phyloP scores from a whole-genome alignment of 2,888 invertebrate genomes.

The Lasioglossum leucozonium region DNA sequence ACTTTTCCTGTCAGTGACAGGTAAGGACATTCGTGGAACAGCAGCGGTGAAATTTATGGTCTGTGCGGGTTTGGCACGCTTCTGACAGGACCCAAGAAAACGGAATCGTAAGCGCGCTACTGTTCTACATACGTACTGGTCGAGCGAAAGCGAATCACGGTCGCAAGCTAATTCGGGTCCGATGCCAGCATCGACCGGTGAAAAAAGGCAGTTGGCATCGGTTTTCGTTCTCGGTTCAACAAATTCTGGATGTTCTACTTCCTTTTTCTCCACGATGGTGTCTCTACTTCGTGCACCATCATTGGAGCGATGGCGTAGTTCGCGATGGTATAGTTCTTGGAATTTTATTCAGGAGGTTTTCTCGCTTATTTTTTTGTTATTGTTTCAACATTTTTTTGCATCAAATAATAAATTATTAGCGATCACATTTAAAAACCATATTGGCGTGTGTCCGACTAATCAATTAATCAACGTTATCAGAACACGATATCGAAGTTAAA shows the following conservation, averaged over 20 bases:
- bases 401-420: too few relatives aligned
- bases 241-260: not conserved
- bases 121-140: conserved; percentile 11
- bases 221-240: not conserved
- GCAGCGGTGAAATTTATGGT: conserved; percentile 33
- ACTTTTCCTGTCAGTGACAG: not conserved
- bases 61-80: conserved; percentile 45
- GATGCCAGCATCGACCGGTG: conserved; percentile 30
- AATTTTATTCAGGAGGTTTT: too few relatives aligned
- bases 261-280: not conserved
- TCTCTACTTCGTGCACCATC: not conserved
- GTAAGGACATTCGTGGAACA: not conserved
- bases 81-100: conserved; percentile 43
- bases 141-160: conserved; percentile 34
- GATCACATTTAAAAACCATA: too few relatives aligned
- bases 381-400: too few relatives aligned
- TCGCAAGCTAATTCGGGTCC: conserved; percentile 18
- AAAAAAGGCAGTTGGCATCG: conserved; percentile 27
- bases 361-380: too few relatives aligned
- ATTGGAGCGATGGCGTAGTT: not conserved
- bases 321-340: too few relatives aligned
- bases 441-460: not conserved
- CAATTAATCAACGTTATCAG: not conserved
- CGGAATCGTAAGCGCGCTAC: conserved; percentile 26
- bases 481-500: not conserved